phyloP scores from a whole-genome alignment of 2,888 invertebrate species.

The Micropterix aruncella region DNA sequence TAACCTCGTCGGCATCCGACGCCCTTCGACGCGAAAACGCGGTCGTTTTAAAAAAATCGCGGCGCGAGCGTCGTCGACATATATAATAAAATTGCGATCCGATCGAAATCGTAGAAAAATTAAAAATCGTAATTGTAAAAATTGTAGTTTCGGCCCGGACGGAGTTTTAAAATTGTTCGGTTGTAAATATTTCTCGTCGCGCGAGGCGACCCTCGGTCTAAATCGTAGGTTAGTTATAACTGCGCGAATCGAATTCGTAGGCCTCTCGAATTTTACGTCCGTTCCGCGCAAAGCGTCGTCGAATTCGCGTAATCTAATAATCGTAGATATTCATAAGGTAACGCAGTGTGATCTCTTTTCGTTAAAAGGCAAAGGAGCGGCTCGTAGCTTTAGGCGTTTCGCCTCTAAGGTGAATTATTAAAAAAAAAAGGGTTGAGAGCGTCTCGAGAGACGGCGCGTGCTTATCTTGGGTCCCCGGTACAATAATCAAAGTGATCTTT shows the following conservation, averaged over 20 bases:
- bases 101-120: constrained; percentile 6
- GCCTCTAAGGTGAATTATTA: not conserved
- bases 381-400: constrained; percentile 2
- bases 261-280: not conserved
- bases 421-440: not conserved
- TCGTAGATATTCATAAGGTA: constrained; percentile 11
- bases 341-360: constrained; percentile 14
- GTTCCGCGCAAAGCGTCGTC: not conserved
- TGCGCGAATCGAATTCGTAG: not conserved
- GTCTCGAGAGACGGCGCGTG: constrained; percentile 3
- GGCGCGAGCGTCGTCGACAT: no score
- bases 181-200: constrained; percentile 5
- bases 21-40: no score
- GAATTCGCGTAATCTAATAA: not conserved
- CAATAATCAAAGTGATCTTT: not conserved
- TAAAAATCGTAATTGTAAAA: constrained; percentile 9
- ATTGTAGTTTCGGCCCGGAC: constrained; percentile 5
- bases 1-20: no score
- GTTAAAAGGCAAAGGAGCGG: constrained; percentile 7
- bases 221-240: constrained; percentile 6
- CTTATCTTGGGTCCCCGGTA: constrained; percentile 6
- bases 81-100: constrained; percentile 10
- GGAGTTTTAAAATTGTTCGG: constrained; percentile 6
- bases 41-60: no score
- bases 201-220: constrained; percentile 7